Conservation (phyloP, 2,888 invertebrate species). For the Scaptomyza reducta region DNA sequence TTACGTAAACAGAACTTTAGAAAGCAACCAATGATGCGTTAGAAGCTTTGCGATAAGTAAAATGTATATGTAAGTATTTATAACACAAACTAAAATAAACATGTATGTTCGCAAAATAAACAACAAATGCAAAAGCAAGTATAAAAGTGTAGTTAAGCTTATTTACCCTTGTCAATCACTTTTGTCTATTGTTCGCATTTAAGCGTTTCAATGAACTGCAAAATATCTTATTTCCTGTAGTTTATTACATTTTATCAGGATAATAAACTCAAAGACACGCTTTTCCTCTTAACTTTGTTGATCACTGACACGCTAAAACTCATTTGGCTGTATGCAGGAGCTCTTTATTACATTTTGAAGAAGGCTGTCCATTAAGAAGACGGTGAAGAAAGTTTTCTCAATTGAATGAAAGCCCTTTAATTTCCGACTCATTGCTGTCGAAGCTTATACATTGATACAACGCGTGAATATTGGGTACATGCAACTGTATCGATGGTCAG, state of each 20-base stretch:
- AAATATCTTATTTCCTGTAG: slow-evolving; percentile 51
- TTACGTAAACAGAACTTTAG: no score
- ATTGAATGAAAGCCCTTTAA: slow-evolving; percentile 68
- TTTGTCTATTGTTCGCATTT: slow-evolving; percentile 14
- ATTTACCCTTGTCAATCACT: slow-evolving; percentile 65
- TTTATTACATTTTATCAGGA: slow-evolving; percentile 35
- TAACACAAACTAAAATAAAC: neutral
- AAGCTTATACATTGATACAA: slow-evolving; percentile 24
- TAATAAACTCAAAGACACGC: slow-evolving; percentile 32
- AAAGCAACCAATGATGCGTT: no score
- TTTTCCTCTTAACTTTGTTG: slow-evolving; percentile 41
- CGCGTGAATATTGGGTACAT: neutral
- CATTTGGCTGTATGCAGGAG: slow-evolving; percentile 53
- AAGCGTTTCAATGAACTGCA: slow-evolving; percentile 49
- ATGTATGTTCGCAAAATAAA: neutral
- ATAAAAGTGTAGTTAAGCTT: slow-evolving; percentile 17
- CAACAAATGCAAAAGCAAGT: slow-evolving; percentile 6
- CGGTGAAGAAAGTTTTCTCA: slow-evolving; percentile 54
- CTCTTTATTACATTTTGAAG: slow-evolving; percentile 30
- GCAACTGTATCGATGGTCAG: neutral
- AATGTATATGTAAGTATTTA: neutral
- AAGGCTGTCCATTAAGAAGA: slow-evolving; percentile 29
- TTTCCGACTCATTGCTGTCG: slow-evolving; percentile 69
- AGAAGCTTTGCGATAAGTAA: no score
- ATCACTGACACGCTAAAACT: slow-evolving; percentile 60